Conservation (phyloP, 2,888 invertebrate genomes). For the Anoplius nigerrimus region DNA sequence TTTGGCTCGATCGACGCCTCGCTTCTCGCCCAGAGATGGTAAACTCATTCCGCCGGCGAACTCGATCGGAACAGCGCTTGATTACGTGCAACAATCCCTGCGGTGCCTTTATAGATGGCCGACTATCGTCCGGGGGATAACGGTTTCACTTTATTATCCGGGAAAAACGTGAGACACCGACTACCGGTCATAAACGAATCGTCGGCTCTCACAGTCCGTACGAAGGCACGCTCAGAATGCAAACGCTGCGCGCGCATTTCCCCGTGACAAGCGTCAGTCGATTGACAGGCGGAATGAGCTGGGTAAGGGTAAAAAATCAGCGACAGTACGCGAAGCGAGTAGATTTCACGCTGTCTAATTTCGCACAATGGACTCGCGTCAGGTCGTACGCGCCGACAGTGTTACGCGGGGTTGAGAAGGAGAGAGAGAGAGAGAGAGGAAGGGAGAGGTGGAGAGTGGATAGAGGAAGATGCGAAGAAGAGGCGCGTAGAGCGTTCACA, state of each 20-base stretch:
- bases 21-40: too few species aligned
- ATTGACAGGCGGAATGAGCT: too few species aligned
- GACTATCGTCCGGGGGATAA: background rate
- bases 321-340: too few species aligned
- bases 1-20: background rate
- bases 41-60: background rate
- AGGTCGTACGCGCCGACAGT: too few species aligned
- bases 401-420: background rate
- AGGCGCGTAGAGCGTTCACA: slow-evolving; percentile 40
- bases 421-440: background rate
- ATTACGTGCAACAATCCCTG: slow-evolving; percentile 1
- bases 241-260: too few species aligned
- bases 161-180: too few species aligned
- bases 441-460: background rate
- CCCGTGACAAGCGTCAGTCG: too few species aligned
- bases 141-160: too few species aligned
- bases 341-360: slow-evolving; percentile 9
- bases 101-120: background rate
- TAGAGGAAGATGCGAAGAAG: background rate
- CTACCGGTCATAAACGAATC: too few species aligned
- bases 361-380: background rate
- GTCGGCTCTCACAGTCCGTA: too few species aligned
- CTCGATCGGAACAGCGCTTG: background rate
- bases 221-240: too few species aligned
- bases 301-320: too few species aligned